Base-by-base conservation (phyloP, 1,140 invertebrate genomes). In the Drosophila kikkawai region DNA sequence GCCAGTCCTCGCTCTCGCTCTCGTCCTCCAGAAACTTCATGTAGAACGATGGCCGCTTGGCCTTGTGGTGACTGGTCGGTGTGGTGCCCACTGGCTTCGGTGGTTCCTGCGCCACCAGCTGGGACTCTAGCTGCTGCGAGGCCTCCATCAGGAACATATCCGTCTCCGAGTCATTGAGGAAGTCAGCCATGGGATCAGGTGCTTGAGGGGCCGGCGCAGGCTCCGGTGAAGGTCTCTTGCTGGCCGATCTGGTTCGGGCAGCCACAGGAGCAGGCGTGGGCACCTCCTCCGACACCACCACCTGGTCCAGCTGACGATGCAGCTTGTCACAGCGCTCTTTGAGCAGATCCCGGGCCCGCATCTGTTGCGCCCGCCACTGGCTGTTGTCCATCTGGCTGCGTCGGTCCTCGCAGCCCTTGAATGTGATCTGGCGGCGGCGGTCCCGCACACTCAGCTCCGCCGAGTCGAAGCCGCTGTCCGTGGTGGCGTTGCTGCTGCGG, bases 21-120 rank as follows among this genome's bases (percentile, higher is more conserved):
- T 92, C 91, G 63, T 92, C 91, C 47, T 92, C 91, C 19, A 92
- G 63, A 57, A 92, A 92, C 45, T 92, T 91, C 91, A 91, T 91
- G 61, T 92, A 92, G 53, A 87, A 87, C 7, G 91, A 92, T 0
- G 88, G 68, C 7, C 86, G 79, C 50, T 92, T 91, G 1, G 88
- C 70, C 12, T 81, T 82, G 44, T 66, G 50, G 17, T 87, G 69
- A 7, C 80, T 86, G 39, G 79, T 90, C 34, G 82, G 83, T 8
- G 83, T 87, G 19, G 83, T 87, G 9, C 17, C 53, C 3, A 37
- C 12, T 12, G 48, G 9, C 22, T 47, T 69, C 0, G 51, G 12
- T 17, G 34, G 7, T 15, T 68, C 32, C 15, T 42, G 39, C 29
- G 15, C 47, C 26, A 39, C 51, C 11, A 67, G 12, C 8, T 88